Evolutionary conservation across 2,888 invertebrate species (phyloP).

Genomic region (Diaprepes abbreviatus): DNA sequence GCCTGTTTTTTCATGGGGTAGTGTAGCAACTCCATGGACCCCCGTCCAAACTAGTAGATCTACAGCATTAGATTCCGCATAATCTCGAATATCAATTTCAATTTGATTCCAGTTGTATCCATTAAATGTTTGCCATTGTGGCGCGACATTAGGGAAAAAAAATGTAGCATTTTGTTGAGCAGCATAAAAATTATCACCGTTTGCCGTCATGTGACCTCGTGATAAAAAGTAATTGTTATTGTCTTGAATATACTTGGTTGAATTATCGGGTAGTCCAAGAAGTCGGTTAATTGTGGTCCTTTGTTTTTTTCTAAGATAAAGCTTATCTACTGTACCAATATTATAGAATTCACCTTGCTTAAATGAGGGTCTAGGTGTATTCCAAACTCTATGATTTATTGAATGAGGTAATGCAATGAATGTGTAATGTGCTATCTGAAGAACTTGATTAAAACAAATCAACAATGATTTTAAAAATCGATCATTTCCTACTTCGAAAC

Average conservation of each 20-base stretch:
- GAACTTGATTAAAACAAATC: conserved; percentile 71
- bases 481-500: conserved; percentile 67
- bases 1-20: conserved; percentile 67
- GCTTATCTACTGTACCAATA: conserved; percentile 59
- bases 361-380: conserved; percentile 66
- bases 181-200: conserved; percentile 74
- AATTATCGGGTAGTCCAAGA: conserved; percentile 55
- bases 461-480: conserved; percentile 68
- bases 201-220: conserved; percentile 75
- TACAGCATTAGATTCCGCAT: conserved; percentile 62
- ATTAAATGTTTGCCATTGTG: conserved; percentile 78
- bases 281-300: conserved; percentile 58
- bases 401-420: conserved; percentile 67
- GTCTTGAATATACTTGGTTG: conserved; percentile 68
- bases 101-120: conserved; percentile 71
- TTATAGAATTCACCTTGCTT: conserved; percentile 68
- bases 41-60: conserved; percentile 67
- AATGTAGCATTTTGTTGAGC: conserved; percentile 73
- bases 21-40: conserved; percentile 62
- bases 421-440: conserved; percentile 70
- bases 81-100: conserved; percentile 69
- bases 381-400: conserved; percentile 27
- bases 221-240: conserved; percentile 66
- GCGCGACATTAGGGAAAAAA: conserved; percentile 72
- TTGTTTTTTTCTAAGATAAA: conserved; percentile 60